Evolutionary conservation across 2,797 vertebrate genomes (phyloP).

Genomic region (Lacerta viridis): DNA sequence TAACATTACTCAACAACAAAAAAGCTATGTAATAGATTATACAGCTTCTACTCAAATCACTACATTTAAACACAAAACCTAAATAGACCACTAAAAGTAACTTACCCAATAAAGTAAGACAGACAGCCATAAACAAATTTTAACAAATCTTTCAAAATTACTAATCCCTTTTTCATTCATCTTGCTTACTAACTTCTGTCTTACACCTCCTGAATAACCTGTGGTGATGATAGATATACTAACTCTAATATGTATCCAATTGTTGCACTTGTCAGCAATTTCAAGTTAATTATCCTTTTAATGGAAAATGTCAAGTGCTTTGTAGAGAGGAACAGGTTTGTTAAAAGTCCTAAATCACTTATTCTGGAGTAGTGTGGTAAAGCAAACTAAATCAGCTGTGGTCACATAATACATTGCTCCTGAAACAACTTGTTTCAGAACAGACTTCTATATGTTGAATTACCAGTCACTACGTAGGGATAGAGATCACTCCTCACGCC

Average conservation of each 20-base stretch:
- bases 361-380: neutral
- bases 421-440: neutral
- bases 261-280: conserved; percentile 18
- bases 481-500: neutral
- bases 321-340: neutral
- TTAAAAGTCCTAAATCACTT: neutral
- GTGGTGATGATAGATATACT: conserved; percentile 9
- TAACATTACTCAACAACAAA: too few species aligned
- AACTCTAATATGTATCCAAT: neutral
- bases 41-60: too few species aligned
- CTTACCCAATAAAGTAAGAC: conserved; percentile 59
- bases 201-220: neutral
- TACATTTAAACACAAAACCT: neutral
- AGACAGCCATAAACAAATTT: conserved; percentile 31
- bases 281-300: conserved; percentile 23
- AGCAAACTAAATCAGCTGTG: neutral
- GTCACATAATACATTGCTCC: neutral
- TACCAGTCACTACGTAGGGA: neutral
- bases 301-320: conserved; percentile 4
- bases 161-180: neutral
- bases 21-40: too few species aligned
- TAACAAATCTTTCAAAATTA: conserved; percentile 33
- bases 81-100: neutral
- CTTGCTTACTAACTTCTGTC: conserved; percentile 1
- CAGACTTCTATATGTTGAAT: neutral